A percentile compares a stretch with the other conserved stretches of the same genome.
Evolutionary conservation across 2,113 vertebrate genomes (phyloP).

Genomic region (Ailurus styani): DNA sequence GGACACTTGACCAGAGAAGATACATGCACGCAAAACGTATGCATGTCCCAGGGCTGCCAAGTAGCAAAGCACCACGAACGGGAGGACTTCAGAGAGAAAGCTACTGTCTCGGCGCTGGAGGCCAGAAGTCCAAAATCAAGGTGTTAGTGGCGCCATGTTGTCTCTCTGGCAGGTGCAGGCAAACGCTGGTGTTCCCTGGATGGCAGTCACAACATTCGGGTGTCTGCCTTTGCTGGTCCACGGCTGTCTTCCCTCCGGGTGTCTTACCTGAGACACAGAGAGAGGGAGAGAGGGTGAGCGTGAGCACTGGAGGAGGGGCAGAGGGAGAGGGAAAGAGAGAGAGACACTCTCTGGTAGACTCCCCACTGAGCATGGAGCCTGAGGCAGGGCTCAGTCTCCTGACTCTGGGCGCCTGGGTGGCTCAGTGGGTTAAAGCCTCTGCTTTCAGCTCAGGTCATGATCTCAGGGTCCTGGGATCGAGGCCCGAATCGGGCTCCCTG

Average conservation of each 20-base stretch:
- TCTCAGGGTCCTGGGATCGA: too few species aligned
- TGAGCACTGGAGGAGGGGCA: rapidly evolving
- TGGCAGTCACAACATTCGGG: too few species aligned
- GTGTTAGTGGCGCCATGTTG: not conserved
- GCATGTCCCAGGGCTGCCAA: not conserved
- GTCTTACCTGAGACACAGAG: not conserved
- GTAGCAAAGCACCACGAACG: not conserved
- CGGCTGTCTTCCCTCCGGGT: not conserved
- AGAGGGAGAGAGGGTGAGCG: too few species aligned
- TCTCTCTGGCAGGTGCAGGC: not conserved
- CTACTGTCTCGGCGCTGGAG: not conserved
- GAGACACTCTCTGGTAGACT: not conserved
- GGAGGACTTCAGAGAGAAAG: not conserved
- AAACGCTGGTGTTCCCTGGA: not conserved
- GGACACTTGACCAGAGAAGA: not conserved
- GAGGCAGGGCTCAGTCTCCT: not conserved
- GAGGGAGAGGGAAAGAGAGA: not conserved
- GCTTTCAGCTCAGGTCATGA: too few species aligned
- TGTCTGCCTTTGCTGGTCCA: not conserved
- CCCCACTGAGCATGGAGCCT: not conserved
- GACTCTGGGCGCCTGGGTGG: too few species aligned
- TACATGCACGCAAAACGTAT: not conserved
- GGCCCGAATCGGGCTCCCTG: too few species aligned
- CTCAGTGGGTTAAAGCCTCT: too few species aligned
- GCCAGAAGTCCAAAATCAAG: not conserved